These are phyloP conservation scores for Leptinotarsa lineolata DNA, from an alignment of 1,140 invertebrate genomes.

Conservation along the genomic window DNA sequence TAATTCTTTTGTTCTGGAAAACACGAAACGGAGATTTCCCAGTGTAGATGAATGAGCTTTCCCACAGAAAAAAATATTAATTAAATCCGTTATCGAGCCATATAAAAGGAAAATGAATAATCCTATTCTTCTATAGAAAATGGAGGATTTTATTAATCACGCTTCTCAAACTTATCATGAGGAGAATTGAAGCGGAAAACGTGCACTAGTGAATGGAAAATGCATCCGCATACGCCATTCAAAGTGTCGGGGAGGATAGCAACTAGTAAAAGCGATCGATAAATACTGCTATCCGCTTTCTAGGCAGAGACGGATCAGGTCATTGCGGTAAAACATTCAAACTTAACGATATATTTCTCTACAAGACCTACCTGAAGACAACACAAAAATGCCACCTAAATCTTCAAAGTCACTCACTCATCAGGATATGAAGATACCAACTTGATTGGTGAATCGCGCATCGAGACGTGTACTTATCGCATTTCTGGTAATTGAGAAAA, in stretches of 20 bases:
- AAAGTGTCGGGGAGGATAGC: conserved; percentile 10
- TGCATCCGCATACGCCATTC: conserved; percentile 15
- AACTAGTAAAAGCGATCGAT: conserved; percentile 17
- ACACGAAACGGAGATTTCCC: background rate
- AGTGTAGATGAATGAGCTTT: background rate
- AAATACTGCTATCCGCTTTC: background rate
- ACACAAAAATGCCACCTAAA: no score
- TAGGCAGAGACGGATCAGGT: no score
- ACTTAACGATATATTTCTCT: no score
- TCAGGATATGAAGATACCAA: no score
- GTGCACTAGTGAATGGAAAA: background rate
- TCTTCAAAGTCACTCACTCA: no score
- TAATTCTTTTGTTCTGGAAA: background rate
- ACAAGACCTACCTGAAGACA: no score
- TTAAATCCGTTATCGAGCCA: conserved; percentile 5
- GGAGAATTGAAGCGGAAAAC: conserved; percentile 3
- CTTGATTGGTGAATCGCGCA: no score
- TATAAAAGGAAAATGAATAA: conserved; percentile 6
- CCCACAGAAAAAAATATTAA: background rate
- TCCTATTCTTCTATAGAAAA: background rate
- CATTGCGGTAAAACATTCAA: no score
- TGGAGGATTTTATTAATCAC: conserved; percentile 14
- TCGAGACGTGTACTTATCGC: no score
- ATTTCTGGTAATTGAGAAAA: no score
- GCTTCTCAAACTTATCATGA: background rate